Evolutionary conservation across 2,113 vertebrate species (phyloP), one percentile per base, ranked within the genome.

Genomic region (Taurulus bubalis): DNA sequence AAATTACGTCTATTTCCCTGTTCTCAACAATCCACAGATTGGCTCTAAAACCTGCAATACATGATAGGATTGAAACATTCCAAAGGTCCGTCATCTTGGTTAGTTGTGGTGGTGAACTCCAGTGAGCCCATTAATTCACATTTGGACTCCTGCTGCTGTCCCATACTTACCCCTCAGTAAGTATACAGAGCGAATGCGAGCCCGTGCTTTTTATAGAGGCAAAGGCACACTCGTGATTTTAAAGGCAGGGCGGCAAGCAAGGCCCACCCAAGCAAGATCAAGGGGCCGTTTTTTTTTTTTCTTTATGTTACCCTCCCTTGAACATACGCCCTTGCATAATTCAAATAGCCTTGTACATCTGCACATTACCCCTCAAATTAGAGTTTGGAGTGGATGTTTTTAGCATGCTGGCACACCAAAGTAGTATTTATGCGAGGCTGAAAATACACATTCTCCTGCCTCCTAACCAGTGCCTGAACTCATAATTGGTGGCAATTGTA

Each of bases 191-290:
- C 24, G 26, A 79, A 70, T 66, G 68, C 74, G 58, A 85, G 59
- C 72, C 59, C 18, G 0, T 45, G 85, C 93, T 94, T 93, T 94
- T 92, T 94, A 94, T 94, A 94, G 91, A 80, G 49, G 15, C 47
- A 59, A 55, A 84, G 79, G 51, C 75, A 28, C 83, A 77, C 79
- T 91, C 42, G 30, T 89, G 90, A 93, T 93, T 92, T 92, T 89
- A 93, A 91, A 89, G 87, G 83, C 79, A 79, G 78, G 69, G 79
- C 85, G 3, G 83, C 67, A 79, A 80, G 58, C 72, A 84, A 84
- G 90, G 92, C 93, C 95, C 94, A 94, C 94, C 94, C 94, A 94
- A 65, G 79, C 56, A 60, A 94, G 84, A 93, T 93, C 89, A 93
- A 91, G 90, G 87, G 86, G 77, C 47, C 67, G 70, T 81, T 82